Conservation (phyloP, 1,140 invertebrate species). For the Lepidurus packardi region DNA sequence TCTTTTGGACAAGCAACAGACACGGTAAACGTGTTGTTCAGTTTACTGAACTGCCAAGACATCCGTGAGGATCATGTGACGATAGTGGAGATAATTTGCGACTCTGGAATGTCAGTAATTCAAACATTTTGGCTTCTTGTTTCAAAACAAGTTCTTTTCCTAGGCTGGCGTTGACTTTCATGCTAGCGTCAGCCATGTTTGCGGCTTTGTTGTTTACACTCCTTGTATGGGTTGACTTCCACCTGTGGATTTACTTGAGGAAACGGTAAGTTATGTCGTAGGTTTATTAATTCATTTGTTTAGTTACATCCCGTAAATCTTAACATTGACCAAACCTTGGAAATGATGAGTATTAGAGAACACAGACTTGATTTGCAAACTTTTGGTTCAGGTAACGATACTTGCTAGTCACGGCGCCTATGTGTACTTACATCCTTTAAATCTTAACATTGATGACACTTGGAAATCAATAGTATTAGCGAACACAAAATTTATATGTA, state of each 20-base stretch:
- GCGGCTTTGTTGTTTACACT: conserved; percentile 82
- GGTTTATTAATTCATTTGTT: background rate
- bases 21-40: conserved; percentile 49
- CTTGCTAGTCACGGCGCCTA: no score
- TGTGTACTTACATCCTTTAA: no score
- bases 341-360: no score
- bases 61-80: conserved; percentile 72
- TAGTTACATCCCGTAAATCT: no score
- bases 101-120: conserved; percentile 62
- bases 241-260: conserved; percentile 93
- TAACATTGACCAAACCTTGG: no score
- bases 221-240: conserved; percentile 86
- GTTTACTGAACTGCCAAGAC: conserved; percentile 69
- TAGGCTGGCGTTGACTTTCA: conserved; percentile 67
- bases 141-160: conserved; percentile 37
- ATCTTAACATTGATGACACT: no score
- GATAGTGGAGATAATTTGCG: conserved; percentile 68
- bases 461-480: no score
- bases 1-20: conserved; percentile 39
- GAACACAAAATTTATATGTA: conserved; percentile 12
- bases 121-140: conserved; percentile 23
- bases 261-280: conserved; percentile 70
- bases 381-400: no score
- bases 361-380: no score
- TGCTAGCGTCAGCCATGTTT: conserved; percentile 73